Conservation (phyloP, 2,113 vertebrate genomes). For the Cebus imitator region DNA sequence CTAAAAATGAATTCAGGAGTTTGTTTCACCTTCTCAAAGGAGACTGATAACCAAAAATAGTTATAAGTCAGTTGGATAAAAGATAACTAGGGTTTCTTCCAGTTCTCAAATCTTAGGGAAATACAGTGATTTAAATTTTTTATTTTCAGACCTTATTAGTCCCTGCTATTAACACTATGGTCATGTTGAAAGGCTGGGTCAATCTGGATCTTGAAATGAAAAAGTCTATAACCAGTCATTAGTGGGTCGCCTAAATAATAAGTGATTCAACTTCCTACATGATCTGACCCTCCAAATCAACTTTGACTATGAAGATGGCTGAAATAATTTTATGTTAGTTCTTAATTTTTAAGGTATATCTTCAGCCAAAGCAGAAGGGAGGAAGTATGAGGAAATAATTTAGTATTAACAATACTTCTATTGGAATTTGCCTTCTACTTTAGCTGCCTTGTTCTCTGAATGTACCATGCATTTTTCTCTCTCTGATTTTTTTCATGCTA, state of each 20-base stretch:
- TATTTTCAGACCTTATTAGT: background rate
- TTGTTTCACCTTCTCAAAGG: background rate
- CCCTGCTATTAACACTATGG: background rate
- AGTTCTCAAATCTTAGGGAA: background rate
- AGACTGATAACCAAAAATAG: background rate
- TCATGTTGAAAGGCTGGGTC: background rate
- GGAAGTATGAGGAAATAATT: background rate
- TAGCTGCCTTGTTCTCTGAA: background rate
- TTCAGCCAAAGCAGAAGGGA: background rate
- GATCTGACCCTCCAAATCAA: background rate
- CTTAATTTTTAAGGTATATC: background rate
- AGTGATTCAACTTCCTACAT: background rate
- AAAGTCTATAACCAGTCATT: background rate
- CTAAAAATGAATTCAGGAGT: background rate
- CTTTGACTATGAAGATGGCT: background rate
- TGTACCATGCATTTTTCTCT: background rate
- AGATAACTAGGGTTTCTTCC: background rate
- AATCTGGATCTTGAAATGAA: background rate
- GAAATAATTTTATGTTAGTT: background rate
- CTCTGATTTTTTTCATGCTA: background rate
- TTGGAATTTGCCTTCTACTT: background rate
- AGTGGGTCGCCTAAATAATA: background rate
- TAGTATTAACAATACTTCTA: background rate
- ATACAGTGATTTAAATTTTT: background rate
- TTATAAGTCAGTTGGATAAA: background rate